These are phyloP conservation scores for Octomys mimax DNA, from an alignment of 2,797 vertebrate species.

Conservation along the genomic window DNA sequence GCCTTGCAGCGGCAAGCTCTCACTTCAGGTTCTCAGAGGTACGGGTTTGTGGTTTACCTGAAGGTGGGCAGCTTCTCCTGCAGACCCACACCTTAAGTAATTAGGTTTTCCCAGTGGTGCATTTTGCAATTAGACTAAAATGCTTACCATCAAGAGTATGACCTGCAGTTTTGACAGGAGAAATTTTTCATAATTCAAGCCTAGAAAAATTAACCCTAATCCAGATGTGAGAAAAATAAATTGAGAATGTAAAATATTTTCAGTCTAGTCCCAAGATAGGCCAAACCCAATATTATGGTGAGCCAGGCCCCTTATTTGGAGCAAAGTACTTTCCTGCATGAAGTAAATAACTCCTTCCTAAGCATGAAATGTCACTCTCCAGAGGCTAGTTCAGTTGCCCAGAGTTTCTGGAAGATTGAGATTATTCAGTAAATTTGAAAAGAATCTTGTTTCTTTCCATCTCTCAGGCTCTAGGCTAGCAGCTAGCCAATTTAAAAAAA, in stretches of 20 bases:
- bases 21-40: constrained; percentile 72
- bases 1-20: constrained; percentile 52
- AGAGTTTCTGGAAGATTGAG: constrained; percentile 77
- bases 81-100: constrained; percentile 72
- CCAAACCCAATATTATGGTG: constrained; percentile 84
- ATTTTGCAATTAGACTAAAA: constrained; percentile 76
- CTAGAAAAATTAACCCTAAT: constrained; percentile 83
- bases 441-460: constrained; percentile 78
- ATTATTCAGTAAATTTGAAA: constrained; percentile 78
- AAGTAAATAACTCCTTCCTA: constrained; percentile 85
- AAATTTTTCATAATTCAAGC: constrained; percentile 76
- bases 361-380: constrained; percentile 85
- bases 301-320: constrained; percentile 76
- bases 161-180: constrained; percentile 72
- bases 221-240: constrained; percentile 83
- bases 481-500: constrained; percentile 31
- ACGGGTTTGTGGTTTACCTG: constrained; percentile 77
- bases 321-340: constrained; percentile 81
- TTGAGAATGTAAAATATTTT: constrained; percentile 83
- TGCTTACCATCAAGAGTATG: constrained; percentile 70
- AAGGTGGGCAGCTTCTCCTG: constrained; percentile 75
- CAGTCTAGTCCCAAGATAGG: constrained; percentile 80
- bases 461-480: constrained; percentile 53
- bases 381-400: constrained; percentile 80
- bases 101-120: constrained; percentile 70